Percentiles rank a stretch among this genome's conserved stretches.
Conservation (phyloP, 2,888 invertebrate species). For the Chesias legatella region DNA sequence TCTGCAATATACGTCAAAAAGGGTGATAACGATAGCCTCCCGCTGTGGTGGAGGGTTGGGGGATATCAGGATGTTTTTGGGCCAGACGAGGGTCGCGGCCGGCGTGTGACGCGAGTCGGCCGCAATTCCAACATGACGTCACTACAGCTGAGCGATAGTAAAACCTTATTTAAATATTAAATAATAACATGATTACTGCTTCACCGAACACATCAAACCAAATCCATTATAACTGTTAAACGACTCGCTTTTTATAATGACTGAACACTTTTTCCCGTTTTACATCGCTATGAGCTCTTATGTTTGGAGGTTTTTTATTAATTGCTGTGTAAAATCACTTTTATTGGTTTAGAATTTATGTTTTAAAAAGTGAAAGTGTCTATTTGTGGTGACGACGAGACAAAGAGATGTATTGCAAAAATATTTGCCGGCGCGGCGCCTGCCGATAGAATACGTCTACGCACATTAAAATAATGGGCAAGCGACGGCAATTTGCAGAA, state of each 20-base stretch:
- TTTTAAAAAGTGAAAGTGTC: conserved; percentile 50
- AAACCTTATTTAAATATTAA: conserved; percentile 40
- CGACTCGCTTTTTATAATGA: conserved; percentile 1
- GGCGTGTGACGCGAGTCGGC: conserved; percentile 53
- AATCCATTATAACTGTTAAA: background rate
- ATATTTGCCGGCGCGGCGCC: conserved; percentile 1
- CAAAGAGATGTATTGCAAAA: conserved; percentile 6
- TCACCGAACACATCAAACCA: background rate
- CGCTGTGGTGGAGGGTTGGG: conserved; percentile 27
- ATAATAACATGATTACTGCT: background rate
- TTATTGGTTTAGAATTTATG: conserved; percentile 19
- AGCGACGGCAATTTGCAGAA: conserved; percentile 61
- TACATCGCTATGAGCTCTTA: background rate
- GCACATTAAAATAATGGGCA: conserved; percentile 28
- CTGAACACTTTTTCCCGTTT: no score
- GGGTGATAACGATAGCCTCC: conserved; percentile 23
- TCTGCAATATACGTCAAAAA: conserved; percentile 14
- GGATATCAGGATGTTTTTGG: conserved; percentile 31
- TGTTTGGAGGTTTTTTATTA: background rate
- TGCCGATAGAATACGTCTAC: conserved; percentile 4
- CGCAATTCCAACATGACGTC: conserved; percentile 59
- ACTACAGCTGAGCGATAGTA: conserved; percentile 43
- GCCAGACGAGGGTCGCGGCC: conserved; percentile 36
- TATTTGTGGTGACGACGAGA: conserved; percentile 13
- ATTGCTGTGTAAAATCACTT: background rate